phyloP scores from a whole-genome alignment of 2,113 vertebrate genomes.

The Argyrosomus japonicus region DNA sequence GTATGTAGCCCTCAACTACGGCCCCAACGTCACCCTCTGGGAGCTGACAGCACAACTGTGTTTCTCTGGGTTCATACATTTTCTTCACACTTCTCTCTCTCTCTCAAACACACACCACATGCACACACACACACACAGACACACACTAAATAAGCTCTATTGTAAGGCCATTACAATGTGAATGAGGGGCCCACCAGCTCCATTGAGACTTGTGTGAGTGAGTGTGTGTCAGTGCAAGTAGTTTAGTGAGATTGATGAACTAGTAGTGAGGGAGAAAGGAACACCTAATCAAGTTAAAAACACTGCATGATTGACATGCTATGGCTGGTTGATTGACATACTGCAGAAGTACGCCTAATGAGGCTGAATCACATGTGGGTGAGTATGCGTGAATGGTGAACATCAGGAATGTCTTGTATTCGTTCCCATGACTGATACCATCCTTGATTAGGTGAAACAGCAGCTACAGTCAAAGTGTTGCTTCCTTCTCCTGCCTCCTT shows the following conservation, averaged over 20 bases:
- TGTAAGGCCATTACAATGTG: constrained; percentile 73
- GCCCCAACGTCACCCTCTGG: background rate
- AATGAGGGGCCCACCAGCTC: constrained; percentile 70
- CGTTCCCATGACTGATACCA: background rate
- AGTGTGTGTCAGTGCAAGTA: constrained; percentile 72
- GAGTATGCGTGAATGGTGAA: constrained; percentile 27
- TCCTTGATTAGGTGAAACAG: background rate
- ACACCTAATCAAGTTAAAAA: constrained; percentile 75
- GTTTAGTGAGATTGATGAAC: constrained; percentile 79
- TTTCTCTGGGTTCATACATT: background rate
- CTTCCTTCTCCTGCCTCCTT: background rate
- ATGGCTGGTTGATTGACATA: constrained; percentile 50
- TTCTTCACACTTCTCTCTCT: constrained; percentile 23
- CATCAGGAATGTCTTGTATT: background rate
- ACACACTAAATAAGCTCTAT: constrained; percentile 55
- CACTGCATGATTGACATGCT: constrained; percentile 59
- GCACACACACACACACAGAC: constrained; percentile 2
- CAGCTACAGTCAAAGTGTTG: background rate
- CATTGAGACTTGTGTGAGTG: constrained; percentile 67
- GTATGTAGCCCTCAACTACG: background rate
- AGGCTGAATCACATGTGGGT: constrained; percentile 24
- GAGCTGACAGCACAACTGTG: constrained; percentile 8
- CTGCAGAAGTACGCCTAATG: constrained; percentile 35
- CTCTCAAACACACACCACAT: constrained; percentile 2
- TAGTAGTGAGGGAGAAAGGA: constrained; percentile 54